phyloP scores from a whole-genome alignment of 2,888 invertebrate species.

The Panzeria rudis region DNA sequence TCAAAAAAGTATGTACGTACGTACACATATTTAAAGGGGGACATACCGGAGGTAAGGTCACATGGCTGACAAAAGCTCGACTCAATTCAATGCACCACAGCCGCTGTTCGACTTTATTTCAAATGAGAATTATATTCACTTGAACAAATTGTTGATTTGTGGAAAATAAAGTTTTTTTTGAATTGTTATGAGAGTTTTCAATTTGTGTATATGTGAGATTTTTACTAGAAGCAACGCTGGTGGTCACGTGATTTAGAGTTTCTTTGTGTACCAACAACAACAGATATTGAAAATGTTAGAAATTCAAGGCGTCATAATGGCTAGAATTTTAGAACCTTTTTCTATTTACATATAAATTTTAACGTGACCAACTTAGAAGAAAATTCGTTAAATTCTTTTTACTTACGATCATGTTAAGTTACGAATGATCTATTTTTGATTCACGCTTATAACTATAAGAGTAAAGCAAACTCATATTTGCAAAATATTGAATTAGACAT shows the following conservation, averaged over 20 bases:
- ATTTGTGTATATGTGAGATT: neutral
- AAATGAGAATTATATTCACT: constrained; percentile 30
- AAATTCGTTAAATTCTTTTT: too few species aligned
- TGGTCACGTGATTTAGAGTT: constrained; percentile 55
- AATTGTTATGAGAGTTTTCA: neutral
- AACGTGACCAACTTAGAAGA: constrained; percentile 45
- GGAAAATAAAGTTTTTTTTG: constrained; percentile 33
- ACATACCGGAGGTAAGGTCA: constrained; percentile 71
- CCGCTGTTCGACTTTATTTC: neutral
- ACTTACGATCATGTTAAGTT: too few species aligned
- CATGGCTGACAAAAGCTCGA: constrained; percentile 32
- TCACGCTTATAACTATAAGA: too few species aligned
- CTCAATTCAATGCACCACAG: neutral
- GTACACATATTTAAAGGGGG: constrained; percentile 21
- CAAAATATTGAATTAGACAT: too few species aligned
- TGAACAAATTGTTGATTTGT: constrained; percentile 29
- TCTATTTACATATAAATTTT: constrained; percentile 1
- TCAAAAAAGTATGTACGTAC: neutral
- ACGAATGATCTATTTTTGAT: too few species aligned
- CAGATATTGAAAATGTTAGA: constrained; percentile 40
- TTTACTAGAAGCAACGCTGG: constrained; percentile 35
- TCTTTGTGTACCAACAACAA: neutral
- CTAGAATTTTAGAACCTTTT: constrained; percentile 33
- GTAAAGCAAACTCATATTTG: too few species aligned
- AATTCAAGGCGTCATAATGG: constrained; percentile 60